Percentiles rank a stretch among this genome's conserved stretches.
Conservation (phyloP, 1,140 invertebrate species). For the Hylaeus anthracinus region DNA sequence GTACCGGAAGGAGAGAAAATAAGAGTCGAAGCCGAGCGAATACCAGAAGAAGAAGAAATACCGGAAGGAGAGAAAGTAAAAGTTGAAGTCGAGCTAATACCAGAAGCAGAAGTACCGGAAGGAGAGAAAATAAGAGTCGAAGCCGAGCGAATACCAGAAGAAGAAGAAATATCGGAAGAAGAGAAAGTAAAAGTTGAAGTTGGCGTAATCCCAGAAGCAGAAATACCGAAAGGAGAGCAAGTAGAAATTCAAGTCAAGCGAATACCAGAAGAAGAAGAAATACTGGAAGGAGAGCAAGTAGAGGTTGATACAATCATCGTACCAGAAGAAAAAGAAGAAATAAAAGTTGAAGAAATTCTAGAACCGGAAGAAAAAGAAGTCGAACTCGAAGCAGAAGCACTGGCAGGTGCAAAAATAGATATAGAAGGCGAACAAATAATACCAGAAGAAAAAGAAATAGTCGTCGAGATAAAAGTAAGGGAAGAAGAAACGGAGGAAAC, state of each 20-base stretch:
- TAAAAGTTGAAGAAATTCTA: too few relatives aligned
- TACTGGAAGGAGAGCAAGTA: background rate
- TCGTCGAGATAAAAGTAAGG: too few relatives aligned
- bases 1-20: constrained; percentile 10
- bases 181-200: background rate
- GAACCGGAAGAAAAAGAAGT: too few relatives aligned
- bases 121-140: background rate
- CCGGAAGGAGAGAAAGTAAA: background rate
- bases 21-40: background rate
- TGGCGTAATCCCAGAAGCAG: background rate
- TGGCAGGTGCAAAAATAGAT: too few relatives aligned
- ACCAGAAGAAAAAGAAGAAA: too few relatives aligned
- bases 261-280: background rate
- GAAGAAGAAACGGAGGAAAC: too few relatives aligned
- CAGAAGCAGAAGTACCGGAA: background rate
- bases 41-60: background rate
- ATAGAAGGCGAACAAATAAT: too few relatives aligned
- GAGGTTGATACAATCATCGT: too few relatives aligned
- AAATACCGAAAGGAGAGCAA: background rate
- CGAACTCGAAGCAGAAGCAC: too few relatives aligned
- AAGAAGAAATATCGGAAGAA: background rate
- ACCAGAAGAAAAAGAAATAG: too few relatives aligned
- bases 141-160: background rate
- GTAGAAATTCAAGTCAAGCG: background rate
- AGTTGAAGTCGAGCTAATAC: background rate